A percentile compares a stretch with the other conserved stretches of the same genome.
phyloP scores from a whole-genome alignment of 2,888 invertebrate species.

The Melanophora roralis region DNA sequence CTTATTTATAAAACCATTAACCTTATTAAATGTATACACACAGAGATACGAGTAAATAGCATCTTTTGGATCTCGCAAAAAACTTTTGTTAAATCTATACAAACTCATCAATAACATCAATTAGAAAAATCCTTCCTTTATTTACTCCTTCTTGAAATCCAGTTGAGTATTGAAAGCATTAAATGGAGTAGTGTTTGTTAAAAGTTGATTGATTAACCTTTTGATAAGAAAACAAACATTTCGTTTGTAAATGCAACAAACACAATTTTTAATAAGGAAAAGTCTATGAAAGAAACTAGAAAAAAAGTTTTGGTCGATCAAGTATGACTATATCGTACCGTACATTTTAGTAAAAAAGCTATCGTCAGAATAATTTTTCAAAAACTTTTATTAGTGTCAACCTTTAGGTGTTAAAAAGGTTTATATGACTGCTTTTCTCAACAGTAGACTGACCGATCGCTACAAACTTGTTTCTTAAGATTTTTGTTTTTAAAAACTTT shows the following conservation, averaged over 20 bases:
- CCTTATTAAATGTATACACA: constrained; percentile 28
- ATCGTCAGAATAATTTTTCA: no score
- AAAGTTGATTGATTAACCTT: constrained; percentile 55
- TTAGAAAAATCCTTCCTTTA: constrained; percentile 31
- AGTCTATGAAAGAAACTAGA: background rate
- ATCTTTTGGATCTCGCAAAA: constrained; percentile 6
- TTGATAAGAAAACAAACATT: constrained; percentile 44
- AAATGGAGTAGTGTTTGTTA: constrained; percentile 26
- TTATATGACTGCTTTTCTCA: no score
- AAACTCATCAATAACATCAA: constrained; percentile 49
- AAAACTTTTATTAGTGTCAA: no score
- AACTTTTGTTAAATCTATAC: background rate
- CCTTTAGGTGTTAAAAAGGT: no score
- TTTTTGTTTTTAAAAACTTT: no score
- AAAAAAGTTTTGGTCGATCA: no score
- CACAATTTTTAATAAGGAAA: background rate
- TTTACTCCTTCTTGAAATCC: background rate
- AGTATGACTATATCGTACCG: no score
- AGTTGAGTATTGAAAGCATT: constrained; percentile 30
- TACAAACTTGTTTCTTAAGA: no score
- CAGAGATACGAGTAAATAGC: constrained; percentile 13
- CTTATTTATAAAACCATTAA: constrained; percentile 46
- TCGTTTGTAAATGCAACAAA: constrained; percentile 20
- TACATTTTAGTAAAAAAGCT: no score
- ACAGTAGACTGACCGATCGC: no score